These are phyloP conservation scores for Acanthaster planci DNA, from an alignment of 35 echinoderm and acorn worm genomes.

Conservation along the genomic window DNA sequence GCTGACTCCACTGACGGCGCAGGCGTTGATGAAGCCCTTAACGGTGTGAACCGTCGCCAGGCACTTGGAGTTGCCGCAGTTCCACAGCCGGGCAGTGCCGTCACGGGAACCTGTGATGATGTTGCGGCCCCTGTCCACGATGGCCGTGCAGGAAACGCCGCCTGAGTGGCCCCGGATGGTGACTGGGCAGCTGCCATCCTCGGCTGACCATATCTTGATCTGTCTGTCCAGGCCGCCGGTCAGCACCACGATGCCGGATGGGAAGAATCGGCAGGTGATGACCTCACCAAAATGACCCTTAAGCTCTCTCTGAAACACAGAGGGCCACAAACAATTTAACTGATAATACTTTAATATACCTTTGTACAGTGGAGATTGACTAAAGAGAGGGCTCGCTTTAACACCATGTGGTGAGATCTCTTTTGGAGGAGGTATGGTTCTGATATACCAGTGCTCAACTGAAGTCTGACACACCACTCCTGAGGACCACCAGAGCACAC, in stretches of 20 bases:
- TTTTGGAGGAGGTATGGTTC: not conserved
- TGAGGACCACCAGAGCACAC: too few relatives aligned
- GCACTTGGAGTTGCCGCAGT: conserved; percentile 83
- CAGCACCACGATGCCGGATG: conserved; percentile 88
- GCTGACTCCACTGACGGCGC: conserved; percentile 61
- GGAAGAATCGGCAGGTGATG: conserved; percentile 87
- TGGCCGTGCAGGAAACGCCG: conserved; percentile 72
- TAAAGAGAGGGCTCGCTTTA: not conserved
- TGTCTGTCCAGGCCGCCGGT: conserved; percentile 88
- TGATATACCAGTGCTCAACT: not conserved
- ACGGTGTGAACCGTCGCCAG: conserved; percentile 62
- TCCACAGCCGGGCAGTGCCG: conserved; percentile 89
- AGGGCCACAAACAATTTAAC: not conserved
- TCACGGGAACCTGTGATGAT: conserved; percentile 86
- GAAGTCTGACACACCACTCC: too few relatives aligned
- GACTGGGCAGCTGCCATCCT: conserved; percentile 87
- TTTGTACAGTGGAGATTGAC: too few relatives aligned
- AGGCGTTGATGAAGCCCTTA: conserved; percentile 67
- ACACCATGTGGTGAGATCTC: too few relatives aligned
- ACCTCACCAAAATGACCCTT: conserved; percentile 88
- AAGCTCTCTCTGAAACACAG: conserved; percentile 71
- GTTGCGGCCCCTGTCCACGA: conserved; percentile 88
- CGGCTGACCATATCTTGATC: conserved; percentile 94
- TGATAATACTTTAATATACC: not conserved
- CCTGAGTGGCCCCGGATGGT: conserved; percentile 71